A percentile compares a stretch with the other conserved stretches of the same genome.
Conservation (phyloP, 2,113 vertebrate species). For the Argyrosomus japonicus region DNA sequence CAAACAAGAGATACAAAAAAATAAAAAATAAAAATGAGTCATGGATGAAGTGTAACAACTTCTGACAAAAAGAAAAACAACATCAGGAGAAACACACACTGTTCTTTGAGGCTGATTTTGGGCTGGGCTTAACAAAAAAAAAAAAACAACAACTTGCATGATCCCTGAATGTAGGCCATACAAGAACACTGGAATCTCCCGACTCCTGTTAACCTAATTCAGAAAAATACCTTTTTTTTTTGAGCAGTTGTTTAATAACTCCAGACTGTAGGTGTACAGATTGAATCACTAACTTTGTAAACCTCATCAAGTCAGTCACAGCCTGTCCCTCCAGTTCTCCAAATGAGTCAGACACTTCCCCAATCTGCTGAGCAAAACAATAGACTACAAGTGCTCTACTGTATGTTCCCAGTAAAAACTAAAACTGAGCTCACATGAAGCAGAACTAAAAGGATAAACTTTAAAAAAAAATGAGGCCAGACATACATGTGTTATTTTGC, state of each 20-base stretch:
- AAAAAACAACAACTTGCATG: neutral
- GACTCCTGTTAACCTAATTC: slow-evolving; percentile 27
- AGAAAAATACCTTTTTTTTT: slow-evolving; percentile 18
- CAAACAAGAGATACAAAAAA: slow-evolving; percentile 56
- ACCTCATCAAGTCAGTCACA: slow-evolving; percentile 21
- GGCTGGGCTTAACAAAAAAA: neutral
- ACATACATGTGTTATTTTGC: neutral
- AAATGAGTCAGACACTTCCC: slow-evolving; percentile 62
- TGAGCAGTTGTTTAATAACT: slow-evolving; percentile 19
- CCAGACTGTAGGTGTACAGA: neutral
- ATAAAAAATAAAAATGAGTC: neutral
- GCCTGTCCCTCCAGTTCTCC: slow-evolving; percentile 55
- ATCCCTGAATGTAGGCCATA: slow-evolving; percentile 44
- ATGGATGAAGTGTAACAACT: slow-evolving; percentile 37
- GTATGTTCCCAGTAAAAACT: neutral
- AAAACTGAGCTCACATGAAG: neutral
- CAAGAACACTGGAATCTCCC: slow-evolving; percentile 37
- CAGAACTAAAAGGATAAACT: neutral
- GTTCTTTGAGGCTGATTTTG: neutral
- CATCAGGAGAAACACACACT: neutral
- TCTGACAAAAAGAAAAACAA: neutral
- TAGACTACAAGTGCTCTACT: slow-evolving; percentile 34
- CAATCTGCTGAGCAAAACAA: slow-evolving; percentile 65
- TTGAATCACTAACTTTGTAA: slow-evolving; percentile 19
- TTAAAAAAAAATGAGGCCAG: neutral